Evolutionary conservation across 2,888 invertebrate species (phyloP).

Genomic region (Sminthurinus aureus): DNA sequence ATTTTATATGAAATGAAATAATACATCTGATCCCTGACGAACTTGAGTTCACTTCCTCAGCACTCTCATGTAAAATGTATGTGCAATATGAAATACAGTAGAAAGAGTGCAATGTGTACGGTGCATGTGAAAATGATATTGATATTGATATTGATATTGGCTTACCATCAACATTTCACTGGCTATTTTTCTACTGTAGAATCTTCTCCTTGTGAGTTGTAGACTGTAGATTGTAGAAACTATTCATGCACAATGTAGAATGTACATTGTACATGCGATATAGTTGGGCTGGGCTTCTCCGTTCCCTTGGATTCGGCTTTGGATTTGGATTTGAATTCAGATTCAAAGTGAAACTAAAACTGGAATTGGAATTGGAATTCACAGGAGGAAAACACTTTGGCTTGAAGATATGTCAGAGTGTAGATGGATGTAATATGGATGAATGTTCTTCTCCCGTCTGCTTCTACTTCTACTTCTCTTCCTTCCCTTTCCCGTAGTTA

Average conservation of each 20-base stretch:
- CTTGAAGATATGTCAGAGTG: constrained; percentile 5
- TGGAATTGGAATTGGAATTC: constrained; percentile 3
- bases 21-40: no score
- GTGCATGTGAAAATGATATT: not conserved
- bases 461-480: not conserved
- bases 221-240: no score
- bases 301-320: no score
- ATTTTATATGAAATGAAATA: no score
- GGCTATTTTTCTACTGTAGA: not conserved
- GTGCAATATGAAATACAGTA: no score
- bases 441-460: constrained; percentile 24
- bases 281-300: no score
- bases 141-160: not conserved
- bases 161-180: not conserved
- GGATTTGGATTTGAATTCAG: no score
- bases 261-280: no score
- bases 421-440: constrained; percentile 32
- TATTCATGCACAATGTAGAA: no score
- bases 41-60: not conserved
- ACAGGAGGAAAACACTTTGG: constrained; percentile 8
- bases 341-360: not conserved
- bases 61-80: not conserved
- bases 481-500: no score
- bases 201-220: not conserved
- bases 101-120: no score